Percentiles rank a stretch among this genome's conserved stretches.
phyloP scores from a whole-genome alignment of 2,113 vertebrate species.

The Loxodonta africana region DNA sequence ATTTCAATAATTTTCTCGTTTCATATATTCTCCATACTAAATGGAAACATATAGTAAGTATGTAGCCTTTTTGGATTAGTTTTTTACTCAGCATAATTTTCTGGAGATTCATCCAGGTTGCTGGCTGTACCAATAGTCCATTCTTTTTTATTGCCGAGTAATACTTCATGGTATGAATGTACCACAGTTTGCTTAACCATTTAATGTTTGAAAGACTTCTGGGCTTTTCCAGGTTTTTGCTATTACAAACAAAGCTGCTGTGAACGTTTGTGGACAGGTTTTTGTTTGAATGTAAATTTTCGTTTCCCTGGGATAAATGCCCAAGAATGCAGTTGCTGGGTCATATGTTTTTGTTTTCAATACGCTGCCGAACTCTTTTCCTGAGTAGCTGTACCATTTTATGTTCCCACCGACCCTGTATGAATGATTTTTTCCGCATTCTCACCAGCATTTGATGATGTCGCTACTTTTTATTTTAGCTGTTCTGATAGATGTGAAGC shows the following conservation, averaged over 20 bases:
- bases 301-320: slow-evolving; percentile 56
- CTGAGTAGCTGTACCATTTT: background rate
- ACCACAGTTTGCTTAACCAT: slow-evolving; percentile 40
- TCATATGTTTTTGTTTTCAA: slow-evolving; percentile 45
- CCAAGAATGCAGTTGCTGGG: slow-evolving; percentile 15
- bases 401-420: background rate
- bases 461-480: background rate
- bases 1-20: slow-evolving; percentile 45
- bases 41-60: background rate
- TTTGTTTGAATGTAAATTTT: slow-evolving; percentile 70
- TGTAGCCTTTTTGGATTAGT: slow-evolving; percentile 7
- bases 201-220: background rate
- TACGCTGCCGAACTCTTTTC: background rate
- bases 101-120: background rate
- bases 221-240: background rate
- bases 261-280: background rate
- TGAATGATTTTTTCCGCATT: slow-evolving; percentile 18
- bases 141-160: slow-evolving; percentile 64
- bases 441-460: slow-evolving; percentile 1
- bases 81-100: background rate
- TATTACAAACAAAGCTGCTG: slow-evolving; percentile 21
- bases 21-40: slow-evolving; percentile 21
- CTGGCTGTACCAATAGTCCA: background rate
- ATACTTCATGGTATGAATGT: background rate
- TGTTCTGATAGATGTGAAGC: background rate